Evolutionary conservation across 2,888 invertebrate genomes (phyloP).

Genomic region (Oscheius sp.): DNA sequence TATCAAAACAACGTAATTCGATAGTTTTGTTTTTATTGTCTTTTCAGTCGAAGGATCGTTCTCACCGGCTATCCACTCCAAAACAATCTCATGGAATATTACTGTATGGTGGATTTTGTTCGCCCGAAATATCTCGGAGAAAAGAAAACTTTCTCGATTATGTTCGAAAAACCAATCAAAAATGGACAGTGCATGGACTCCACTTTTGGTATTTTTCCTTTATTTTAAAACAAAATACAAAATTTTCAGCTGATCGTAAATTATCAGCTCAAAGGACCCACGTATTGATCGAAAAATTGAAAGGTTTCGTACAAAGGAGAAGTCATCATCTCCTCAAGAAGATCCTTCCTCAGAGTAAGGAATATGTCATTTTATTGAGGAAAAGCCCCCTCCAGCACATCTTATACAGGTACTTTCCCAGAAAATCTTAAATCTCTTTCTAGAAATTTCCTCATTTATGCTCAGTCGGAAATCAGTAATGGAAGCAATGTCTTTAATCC

Average conservation of each 20-base stretch:
- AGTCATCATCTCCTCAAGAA: constrained; percentile 90
- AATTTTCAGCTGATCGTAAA: constrained; percentile 80
- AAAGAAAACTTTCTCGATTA: constrained; percentile 94
- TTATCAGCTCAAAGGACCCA: constrained; percentile 94
- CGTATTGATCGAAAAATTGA: constrained; percentile 89
- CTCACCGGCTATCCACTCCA: constrained; percentile 97
- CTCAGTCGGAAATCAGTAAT: constrained; percentile 72
- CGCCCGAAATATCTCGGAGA: constrained; percentile 90
- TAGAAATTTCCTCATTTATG: constrained; percentile 82
- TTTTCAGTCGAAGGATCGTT: constrained; percentile 89
- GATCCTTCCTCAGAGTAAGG: constrained; percentile 91
- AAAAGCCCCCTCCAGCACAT: constrained; percentile 90
- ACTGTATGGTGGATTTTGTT: constrained; percentile 82
- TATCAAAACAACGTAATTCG: constrained; percentile 82
- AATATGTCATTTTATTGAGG: constrained; percentile 87
- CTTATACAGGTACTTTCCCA: constrained; percentile 79
- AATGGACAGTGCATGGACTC: constrained; percentile 98
- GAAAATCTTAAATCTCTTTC: constrained; percentile 3
- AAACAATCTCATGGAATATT: constrained; percentile 85
- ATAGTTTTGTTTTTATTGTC: constrained; percentile 40
- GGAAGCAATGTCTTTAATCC: constrained; percentile 79
- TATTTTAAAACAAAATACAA: not conserved
- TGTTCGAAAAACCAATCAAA: constrained; percentile 97
- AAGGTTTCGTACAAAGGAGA: constrained; percentile 93
- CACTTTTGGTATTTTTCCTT: constrained; percentile 76